These are phyloP conservation scores for Melopsittacus undulatus DNA, from an alignment of 2,797 vertebrate species.

Conservation along the genomic window DNA sequence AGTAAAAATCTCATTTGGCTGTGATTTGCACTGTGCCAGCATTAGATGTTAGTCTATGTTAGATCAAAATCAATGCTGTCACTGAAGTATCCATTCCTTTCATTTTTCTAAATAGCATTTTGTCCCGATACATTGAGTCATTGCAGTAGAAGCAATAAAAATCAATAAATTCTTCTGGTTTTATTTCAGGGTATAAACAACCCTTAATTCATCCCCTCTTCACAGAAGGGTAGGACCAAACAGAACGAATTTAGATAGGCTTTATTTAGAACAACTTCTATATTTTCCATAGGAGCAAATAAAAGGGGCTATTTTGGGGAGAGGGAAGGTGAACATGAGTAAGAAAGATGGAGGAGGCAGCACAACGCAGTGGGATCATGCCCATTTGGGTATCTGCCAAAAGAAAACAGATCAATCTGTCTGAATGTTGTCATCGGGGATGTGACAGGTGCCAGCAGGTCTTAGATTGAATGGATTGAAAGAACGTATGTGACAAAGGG, in stretches of 20 bases:
- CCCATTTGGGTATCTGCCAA: neutral
- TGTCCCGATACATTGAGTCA: slow-evolving; percentile 49
- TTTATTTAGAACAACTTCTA: slow-evolving; percentile 38
- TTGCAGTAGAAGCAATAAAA: slow-evolving; percentile 45
- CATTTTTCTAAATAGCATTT: slow-evolving; percentile 60
- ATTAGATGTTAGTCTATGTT: neutral
- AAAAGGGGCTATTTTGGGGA: neutral
- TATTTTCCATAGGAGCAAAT: slow-evolving; percentile 9
- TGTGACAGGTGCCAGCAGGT: neutral
- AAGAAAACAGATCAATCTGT: neutral
- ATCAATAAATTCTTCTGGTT: slow-evolving; percentile 47
- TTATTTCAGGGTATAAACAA: slow-evolving; percentile 54
- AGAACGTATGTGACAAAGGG: neutral
- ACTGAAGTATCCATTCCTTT: slow-evolving; percentile 41
- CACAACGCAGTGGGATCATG: neutral
- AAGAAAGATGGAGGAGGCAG: neutral
- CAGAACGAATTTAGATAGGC: neutral
- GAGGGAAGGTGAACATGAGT: neutral
- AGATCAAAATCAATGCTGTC: slow-evolving; percentile 51
- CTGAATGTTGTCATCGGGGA: neutral
- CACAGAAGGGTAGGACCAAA: slow-evolving; percentile 11
- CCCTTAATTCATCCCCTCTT: neutral
- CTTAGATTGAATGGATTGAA: neutral
- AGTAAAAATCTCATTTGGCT: slow-evolving; percentile 39
- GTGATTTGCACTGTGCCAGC: slow-evolving; percentile 1